Conservation (phyloP, 1,140 invertebrate species). For the Drosophila quadrilineata region DNA sequence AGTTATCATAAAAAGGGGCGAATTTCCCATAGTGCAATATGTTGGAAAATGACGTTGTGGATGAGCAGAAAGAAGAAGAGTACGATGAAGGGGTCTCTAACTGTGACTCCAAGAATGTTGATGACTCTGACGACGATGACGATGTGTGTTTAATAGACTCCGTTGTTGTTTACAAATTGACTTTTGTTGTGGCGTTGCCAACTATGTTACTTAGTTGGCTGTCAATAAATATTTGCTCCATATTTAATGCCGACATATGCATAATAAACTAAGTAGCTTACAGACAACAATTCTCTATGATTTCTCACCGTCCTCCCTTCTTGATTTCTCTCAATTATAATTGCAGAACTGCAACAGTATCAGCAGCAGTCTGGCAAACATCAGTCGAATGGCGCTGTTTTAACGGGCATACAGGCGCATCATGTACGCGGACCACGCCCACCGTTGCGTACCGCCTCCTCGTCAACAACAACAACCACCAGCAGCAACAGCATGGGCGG, state of each 20-base stretch:
- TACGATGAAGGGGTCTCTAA: too few species aligned
- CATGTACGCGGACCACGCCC: constrained; percentile 78
- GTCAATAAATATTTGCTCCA: constrained; percentile 58
- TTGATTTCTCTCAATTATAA: neutral
- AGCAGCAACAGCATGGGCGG: constrained; percentile 67
- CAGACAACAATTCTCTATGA: too few species aligned
- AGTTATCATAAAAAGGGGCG: too few species aligned
- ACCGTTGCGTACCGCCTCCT: constrained; percentile 77
- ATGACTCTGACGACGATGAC: constrained; percentile 18
- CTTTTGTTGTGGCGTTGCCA: constrained; percentile 42
- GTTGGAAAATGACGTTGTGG: neutral
- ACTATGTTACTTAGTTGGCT: neutral
- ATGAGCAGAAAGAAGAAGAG: too few species aligned
- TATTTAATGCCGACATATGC: constrained; percentile 73
- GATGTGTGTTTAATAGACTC: constrained; percentile 62
- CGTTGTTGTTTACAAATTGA: constrained; percentile 70
- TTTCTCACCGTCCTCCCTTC: neutral
- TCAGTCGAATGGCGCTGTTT: constrained; percentile 70
- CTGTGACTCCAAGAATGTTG: too few species aligned
- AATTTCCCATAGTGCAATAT: too few species aligned
- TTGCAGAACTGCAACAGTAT: constrained; percentile 74
- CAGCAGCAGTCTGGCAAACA: constrained; percentile 52
- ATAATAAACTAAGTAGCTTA: constrained; percentile 70
- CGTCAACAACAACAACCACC: constrained; percentile 73
- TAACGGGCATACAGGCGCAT: constrained; percentile 66